Conservation (phyloP, 2,113 vertebrate genomes). For the Microtus pennsylvanicus region DNA sequence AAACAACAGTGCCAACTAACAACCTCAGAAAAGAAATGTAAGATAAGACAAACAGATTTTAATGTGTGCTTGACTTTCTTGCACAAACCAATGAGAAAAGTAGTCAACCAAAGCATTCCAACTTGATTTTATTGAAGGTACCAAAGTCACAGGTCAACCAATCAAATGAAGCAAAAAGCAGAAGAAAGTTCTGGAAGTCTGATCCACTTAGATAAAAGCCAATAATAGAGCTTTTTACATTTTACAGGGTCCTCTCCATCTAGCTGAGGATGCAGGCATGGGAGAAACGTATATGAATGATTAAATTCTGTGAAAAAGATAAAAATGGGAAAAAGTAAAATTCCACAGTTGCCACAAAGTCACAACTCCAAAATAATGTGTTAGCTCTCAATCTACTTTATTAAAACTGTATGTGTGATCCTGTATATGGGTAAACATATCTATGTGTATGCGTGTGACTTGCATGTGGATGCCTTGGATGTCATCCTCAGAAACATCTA, state of each 20-base stretch:
- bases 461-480: not conserved
- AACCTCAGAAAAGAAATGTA: not conserved
- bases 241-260: constrained; percentile 47
- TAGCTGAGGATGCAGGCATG: constrained; percentile 37
- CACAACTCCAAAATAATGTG: not conserved
- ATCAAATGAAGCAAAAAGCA: constrained; percentile 57
- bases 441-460: not conserved
- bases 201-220: constrained; percentile 71
- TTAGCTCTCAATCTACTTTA: not conserved
- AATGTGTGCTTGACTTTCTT: constrained; percentile 14
- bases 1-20: not conserved
- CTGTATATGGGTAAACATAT: not conserved
- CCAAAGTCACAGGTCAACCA: constrained; percentile 64
- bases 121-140: constrained; percentile 55
- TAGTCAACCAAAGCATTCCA: constrained; percentile 39
- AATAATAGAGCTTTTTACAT: constrained; percentile 71
- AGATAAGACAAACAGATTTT: not conserved
- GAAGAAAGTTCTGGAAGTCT: constrained; percentile 5
- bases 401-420: not conserved
- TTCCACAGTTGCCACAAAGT: not conserved
- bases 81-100: constrained; percentile 53
- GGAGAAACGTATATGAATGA: not conserved
- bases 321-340: not conserved
- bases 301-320: constrained; percentile 19
- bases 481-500: not conserved